Evolutionary conservation across 92 coral and sea anemone genomes (phyloP).

Genomic region (Isaurus tuberculatus): DNA sequence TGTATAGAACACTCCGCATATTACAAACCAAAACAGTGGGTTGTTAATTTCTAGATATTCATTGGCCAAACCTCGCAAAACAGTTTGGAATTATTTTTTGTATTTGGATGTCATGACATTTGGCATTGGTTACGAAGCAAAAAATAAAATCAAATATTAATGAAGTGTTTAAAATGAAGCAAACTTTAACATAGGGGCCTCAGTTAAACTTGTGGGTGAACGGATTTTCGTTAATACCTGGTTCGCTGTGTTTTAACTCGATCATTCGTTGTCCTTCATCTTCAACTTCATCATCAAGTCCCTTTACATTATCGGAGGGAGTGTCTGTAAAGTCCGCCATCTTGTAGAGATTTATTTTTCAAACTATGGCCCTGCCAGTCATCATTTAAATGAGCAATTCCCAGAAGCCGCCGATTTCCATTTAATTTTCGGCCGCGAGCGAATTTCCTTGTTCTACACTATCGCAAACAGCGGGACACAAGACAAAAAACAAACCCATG

Average conservation of each 20-base stretch:
- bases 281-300: constrained; percentile 56
- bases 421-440: constrained; percentile 31
- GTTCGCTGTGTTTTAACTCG: constrained; percentile 81
- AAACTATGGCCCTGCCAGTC: neutral
- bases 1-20: constrained; percentile 8
- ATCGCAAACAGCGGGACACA: neutral
- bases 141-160: constrained; percentile 49
- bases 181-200: constrained; percentile 20
- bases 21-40: constrained; percentile 12
- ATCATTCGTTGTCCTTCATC: constrained; percentile 80
- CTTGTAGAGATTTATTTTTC: constrained; percentile 51
- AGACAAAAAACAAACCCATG: neutral
- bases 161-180: constrained; percentile 20
- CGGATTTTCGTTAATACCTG: constrained; percentile 62
- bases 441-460: constrained; percentile 24
- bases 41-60: neutral
- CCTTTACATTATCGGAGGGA: constrained; percentile 39
- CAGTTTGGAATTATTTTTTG: constrained; percentile 24
- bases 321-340: constrained; percentile 77
- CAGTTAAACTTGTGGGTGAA: constrained; percentile 3
- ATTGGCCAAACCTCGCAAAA: constrained; percentile 25
- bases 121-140: constrained; percentile 44
- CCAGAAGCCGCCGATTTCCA: constrained; percentile 26
- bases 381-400: constrained; percentile 47
- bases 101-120: constrained; percentile 41